A percentile compares a stretch with the other conserved stretches of the same genome.
Evolutionary conservation across 1,140 invertebrate genomes (phyloP).

Genomic region (Nasonia longicornis): DNA sequence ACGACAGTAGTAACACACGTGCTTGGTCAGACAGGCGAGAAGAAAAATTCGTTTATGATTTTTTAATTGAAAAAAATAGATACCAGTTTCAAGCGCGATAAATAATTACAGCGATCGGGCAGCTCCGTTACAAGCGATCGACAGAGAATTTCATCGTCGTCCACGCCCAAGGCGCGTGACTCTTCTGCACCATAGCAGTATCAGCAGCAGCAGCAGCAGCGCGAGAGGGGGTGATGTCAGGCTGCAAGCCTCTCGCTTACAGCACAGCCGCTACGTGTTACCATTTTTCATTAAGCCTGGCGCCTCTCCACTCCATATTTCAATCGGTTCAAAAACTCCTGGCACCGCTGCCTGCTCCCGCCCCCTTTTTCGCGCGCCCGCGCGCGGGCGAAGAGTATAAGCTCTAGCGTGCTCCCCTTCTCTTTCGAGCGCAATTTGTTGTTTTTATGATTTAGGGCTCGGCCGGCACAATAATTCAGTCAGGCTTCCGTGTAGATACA

Average conservation of each 20-base stretch:
- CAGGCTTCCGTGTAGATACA: conserved; percentile 4
- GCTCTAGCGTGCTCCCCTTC: background rate
- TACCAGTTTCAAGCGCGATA: background rate
- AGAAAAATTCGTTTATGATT: background rate
- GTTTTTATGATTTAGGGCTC: conserved; percentile 62
- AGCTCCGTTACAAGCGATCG: conserved; percentile 30
- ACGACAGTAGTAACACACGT: no score
- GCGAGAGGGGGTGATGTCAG: background rate
- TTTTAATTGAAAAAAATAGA: background rate
- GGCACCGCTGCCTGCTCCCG: conserved; percentile 25
- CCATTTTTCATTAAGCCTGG: conserved; percentile 61
- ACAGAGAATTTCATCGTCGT: conserved; percentile 49
- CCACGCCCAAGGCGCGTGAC: conserved; percentile 34
- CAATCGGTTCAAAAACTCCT: conserved; percentile 59
- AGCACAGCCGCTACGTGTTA: conserved; percentile 47
- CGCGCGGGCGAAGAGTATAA: background rate
- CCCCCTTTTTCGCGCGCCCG: background rate
- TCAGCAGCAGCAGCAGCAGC: background rate
- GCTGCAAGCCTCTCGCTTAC: background rate
- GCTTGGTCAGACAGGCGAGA: no score
- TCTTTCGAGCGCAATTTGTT: conserved; percentile 57
- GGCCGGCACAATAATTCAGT: conserved; percentile 61
- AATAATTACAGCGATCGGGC: background rate
- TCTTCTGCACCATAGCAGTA: background rate
- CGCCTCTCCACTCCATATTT: conserved; percentile 56